These are phyloP conservation scores for Cyanoderma ruficeps DNA, from an alignment of 2,113 vertebrate species.

Conservation along the genomic window DNA sequence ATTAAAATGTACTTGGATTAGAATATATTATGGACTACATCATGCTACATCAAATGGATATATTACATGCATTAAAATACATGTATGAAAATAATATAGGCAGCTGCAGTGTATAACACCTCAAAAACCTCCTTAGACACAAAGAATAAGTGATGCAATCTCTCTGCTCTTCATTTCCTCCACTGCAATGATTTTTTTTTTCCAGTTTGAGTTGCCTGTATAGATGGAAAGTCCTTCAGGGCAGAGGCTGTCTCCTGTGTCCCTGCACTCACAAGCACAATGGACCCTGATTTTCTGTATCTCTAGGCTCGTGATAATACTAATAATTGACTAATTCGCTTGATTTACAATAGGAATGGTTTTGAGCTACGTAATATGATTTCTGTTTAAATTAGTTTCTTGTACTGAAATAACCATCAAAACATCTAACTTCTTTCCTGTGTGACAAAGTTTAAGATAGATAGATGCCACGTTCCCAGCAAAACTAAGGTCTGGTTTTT, in stretches of 20 bases:
- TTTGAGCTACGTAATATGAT: not conserved
- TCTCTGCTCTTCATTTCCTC: not conserved
- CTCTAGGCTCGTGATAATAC: not conserved
- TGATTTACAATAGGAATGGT: not conserved
- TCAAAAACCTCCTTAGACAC: not conserved
- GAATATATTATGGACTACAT: not conserved
- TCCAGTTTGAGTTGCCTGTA: not conserved
- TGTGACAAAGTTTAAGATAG: not conserved
- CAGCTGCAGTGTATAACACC: not conserved
- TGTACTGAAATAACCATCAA: not conserved
- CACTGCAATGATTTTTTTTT: not conserved
- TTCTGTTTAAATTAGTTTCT: not conserved
- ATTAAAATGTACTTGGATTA: not conserved
- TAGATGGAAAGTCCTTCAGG: not conserved
- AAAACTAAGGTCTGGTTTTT: not conserved
- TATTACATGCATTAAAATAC: not conserved
- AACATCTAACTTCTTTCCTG: not conserved
- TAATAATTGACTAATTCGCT: not conserved
- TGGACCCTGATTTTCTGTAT: not conserved
- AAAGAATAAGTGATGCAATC: not conserved
- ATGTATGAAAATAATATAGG: not conserved
- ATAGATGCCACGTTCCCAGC: not conserved
- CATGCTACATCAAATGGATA: not conserved
- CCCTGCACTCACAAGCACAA: not conserved
- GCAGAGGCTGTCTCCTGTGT: not conserved